A percentile compares a stretch with the other conserved stretches of the same genome.
phyloP scores from a whole-genome alignment of 2,113 vertebrate genomes.

The Alosa alosa region DNA sequence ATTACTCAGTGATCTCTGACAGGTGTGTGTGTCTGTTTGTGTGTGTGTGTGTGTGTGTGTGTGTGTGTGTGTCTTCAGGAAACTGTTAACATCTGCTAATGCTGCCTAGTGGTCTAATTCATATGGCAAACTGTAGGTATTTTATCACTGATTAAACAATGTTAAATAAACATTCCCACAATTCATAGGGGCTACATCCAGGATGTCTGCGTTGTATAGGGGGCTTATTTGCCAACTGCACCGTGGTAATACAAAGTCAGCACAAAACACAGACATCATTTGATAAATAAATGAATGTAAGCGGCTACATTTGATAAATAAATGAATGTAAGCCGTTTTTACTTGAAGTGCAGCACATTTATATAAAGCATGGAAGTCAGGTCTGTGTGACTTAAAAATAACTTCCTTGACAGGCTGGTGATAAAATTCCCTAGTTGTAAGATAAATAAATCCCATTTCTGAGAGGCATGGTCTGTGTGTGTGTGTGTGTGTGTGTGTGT shows the following conservation, averaged over 20 bases:
- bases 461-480: background rate
- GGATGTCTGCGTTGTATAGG: background rate
- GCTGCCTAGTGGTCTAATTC: background rate
- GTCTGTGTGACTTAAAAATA: background rate
- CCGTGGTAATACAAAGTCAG: background rate
- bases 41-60: too few relatives aligned
- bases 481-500: too few relatives aligned
- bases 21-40: background rate
- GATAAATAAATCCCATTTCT: slow-evolving; percentile 8
- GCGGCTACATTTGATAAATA: background rate
- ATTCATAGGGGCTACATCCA: background rate
- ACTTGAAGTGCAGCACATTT: background rate
- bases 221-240: background rate
- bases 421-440: background rate
- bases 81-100: background rate
- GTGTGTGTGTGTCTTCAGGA: background rate
- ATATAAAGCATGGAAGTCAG: background rate
- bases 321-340: background rate
- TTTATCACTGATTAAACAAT: background rate
- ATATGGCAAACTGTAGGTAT: background rate
- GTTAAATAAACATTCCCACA: background rate
- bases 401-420: background rate
- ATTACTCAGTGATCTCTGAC: background rate
- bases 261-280: background rate
- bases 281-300: background rate